Evolutionary conservation across 2,797 vertebrate genomes (phyloP), one percentile per base, ranked within the genome.

Genomic region (Lindbergichthys nudifrons): DNA sequence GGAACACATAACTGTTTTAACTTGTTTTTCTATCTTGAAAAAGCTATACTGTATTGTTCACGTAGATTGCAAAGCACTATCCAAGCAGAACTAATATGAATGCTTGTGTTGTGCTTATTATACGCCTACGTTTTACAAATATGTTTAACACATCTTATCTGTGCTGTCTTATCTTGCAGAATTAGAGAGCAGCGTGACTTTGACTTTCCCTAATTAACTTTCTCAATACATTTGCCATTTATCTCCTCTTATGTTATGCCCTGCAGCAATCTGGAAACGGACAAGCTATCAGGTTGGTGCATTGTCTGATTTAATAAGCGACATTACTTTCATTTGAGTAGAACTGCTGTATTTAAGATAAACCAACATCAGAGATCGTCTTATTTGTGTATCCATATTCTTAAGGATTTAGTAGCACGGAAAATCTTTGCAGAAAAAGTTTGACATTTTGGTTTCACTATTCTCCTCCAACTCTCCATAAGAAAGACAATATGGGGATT

Each of bases 231-330:
- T 46, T 50, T 11, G 47, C 56, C 10, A 1, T 78, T 58, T 85
- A 77, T 82, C 65, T 74, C 59, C 67, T 80, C 57, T 73, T 79
- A n/a, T 81, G 60, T 58, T 79, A 48, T 36, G 81, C 84, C 81
- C 86, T 82, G 66, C 93, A 98, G 97, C 88, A 97, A 97, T 4
- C 92, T 98, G 92, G 97, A 98, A 86, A 98, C 96, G 0, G 97
- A 96, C 85, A 97, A 96, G 67, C 85, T 98, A 59, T 97, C 96
- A 42, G 96, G 97, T 98, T 87, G 93, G 97, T 72, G 26, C 26
- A 70, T 62, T 26, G 13, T 73, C 19, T 81, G 19, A 72, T 79
- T 85, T 59, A 70, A 57, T 72, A n/a, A 43, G 3, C 73, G 63
- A 70, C 32, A n/a, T 9, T 51, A 15, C 14, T 21, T 41, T 23